Evolutionary conservation across 2,113 vertebrate genomes (phyloP), one percentile per base, ranked within the genome.

Genomic region (Vanacampus margaritifer): DNA sequence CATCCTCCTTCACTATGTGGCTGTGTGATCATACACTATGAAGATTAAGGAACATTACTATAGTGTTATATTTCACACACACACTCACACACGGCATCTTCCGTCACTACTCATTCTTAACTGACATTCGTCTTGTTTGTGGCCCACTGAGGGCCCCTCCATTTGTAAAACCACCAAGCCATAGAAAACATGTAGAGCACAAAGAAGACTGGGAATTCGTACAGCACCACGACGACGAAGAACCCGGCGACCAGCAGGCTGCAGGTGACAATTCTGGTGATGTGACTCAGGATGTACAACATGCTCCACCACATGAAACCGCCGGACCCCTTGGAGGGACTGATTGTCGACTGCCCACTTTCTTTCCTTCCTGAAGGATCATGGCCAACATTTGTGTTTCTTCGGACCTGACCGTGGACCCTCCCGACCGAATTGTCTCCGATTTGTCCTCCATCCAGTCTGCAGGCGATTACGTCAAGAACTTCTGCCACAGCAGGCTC

Each of bases 131-230:
- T n/a, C 90, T 92, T 88, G 76, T 91, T 69, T 88, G 64, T 70
- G 76, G 86, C 53, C 90, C 50, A 69, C 80, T 63, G 78, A 84
- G 90, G 57, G 21, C 51, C 80, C 90, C 73, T 89, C 87, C 72
- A 89, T 87, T 93, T 91, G 0, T 86, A 92, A 67, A 90, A 93
- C 61, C 96, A 88, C 92, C 94, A 98, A 68, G 87, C 95, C 78
- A 95, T 62, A 46, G 94, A 95, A 72, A 95, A 91, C 35, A 94
- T 61, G 64, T 95, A 98, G 75, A 98, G 87, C 0, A 85, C 89
- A 76, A 94, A 91, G 72, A 95, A 95, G 16, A 92, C 87, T 66
- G 92, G 91, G 75, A 96, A 89, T 86, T 96, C 94, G 65, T 91
- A 96, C 58, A 95, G 84, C 68, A 92, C 96, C 59, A 91, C 80